Evolutionary conservation across 1,140 invertebrate species (phyloP), one percentile per base, ranked within the genome.

Genomic region (Calliopsis andreniformis): DNA sequence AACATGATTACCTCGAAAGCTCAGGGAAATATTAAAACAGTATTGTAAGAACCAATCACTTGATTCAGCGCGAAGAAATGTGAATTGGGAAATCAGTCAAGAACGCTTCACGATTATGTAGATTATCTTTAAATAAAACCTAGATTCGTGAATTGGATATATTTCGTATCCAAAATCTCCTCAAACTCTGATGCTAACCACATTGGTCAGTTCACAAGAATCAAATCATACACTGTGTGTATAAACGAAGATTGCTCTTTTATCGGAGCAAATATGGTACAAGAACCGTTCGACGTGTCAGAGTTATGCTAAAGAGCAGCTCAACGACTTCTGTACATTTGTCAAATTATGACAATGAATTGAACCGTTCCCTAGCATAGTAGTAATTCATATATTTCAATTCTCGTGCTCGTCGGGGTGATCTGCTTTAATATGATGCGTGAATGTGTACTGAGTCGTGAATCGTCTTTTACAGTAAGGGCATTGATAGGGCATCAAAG

Each of bases 381-480:
- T 62, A 42, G 39, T 64, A 25, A 61, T 23, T 58, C 56, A 18
- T 70, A 20, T 10, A 8, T 32, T 79, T 87, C 35, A 90, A 47
- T 88, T 89, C 56, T 89, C 88, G 18, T 87, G 85, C 25, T 89
- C 87, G 28, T 89, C 82, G 2, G 85, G 89, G 83, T 90, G 89
- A 35, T 87, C 84, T 3, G 87, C 82, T 78, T 89, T 89, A 43
- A 90, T 89, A 66, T 90, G 89, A 82, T 89, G 88, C 0, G 87
- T 85, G 42, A 90, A 90, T 7, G 72, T 86, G 28, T 88, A 90
- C 73, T 89, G 87, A 5, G 88, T 90, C 12, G 86, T 87, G 30
- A 90, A 90, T 16, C 86, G 86, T 70, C 86, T 89, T 67, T 89
- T 90, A 71, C 89, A 90, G 70, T 90, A 89, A 75, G 87, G 88